phyloP scores from a whole-genome alignment of 2,113 vertebrate genomes.

The Kryptolebias marmoratus region DNA sequence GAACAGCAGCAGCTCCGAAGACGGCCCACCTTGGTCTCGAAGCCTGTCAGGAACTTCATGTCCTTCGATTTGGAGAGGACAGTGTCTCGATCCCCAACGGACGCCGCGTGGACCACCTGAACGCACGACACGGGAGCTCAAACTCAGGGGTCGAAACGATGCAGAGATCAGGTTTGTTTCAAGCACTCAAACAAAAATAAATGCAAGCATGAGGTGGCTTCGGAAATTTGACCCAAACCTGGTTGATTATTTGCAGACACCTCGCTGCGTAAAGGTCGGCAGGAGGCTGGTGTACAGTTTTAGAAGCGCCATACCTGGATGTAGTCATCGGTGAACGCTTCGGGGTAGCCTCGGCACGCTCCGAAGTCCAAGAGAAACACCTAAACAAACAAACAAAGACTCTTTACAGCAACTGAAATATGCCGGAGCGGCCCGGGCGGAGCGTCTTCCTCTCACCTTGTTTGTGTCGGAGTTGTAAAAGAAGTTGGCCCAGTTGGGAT shows the following conservation, averaged over 20 bases:
- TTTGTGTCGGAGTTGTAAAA: conserved; percentile 85
- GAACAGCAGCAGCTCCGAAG: conserved; percentile 5
- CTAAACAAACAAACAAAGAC: conserved; percentile 58
- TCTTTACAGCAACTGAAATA: background rate
- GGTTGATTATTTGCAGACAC: conserved; percentile 37
- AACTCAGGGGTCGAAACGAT: background rate
- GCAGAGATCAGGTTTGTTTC: background rate
- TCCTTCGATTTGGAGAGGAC: conserved; percentile 89
- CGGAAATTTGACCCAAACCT: conserved; percentile 9
- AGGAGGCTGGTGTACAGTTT: background rate
- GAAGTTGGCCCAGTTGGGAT: conserved; percentile 96
- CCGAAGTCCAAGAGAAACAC: conserved; percentile 90
- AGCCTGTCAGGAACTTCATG: conserved; percentile 89
- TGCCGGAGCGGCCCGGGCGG: no score
- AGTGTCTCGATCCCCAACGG: conserved; percentile 81
- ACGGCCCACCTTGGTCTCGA: conserved; percentile 86
- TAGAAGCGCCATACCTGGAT: conserved; percentile 82
- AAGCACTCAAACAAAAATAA: background rate
- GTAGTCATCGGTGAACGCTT: conserved; percentile 89
- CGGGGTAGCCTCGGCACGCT: conserved; percentile 85
- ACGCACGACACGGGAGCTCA: conserved; percentile 3
- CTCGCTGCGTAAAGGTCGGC: conserved; percentile 31
- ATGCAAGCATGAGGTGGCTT: background rate
- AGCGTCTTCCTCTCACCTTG: conserved; percentile 75
- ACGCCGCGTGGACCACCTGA: conserved; percentile 89